Percentiles rank a stretch among this genome's conserved stretches.
phyloP scores from a whole-genome alignment of 2,888 invertebrate genomes.

The Parelbella ahira region DNA sequence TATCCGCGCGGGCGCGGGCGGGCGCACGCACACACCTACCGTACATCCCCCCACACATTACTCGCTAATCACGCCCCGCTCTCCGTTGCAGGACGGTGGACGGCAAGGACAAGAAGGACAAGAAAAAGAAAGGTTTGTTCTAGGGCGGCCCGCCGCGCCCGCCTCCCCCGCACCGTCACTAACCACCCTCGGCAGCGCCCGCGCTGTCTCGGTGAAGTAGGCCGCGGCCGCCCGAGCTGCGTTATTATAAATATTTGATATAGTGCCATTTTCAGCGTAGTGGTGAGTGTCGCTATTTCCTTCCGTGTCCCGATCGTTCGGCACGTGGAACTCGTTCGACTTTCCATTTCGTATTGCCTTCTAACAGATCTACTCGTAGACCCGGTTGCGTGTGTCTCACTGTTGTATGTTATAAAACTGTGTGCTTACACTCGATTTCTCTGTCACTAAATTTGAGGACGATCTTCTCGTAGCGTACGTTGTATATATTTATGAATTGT shows the following conservation, averaged over 20 bases:
- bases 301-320: conserved; percentile 20
- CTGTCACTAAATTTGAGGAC: conserved; percentile 20
- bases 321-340: conserved; percentile 16
- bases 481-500: conserved; percentile 29
- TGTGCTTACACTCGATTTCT: conserved; percentile 24
- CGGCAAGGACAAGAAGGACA: conserved; percentile 93
- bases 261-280: conserved; percentile 35
- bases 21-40: too few species aligned
- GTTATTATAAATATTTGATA: conserved; percentile 21
- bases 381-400: conserved; percentile 25
- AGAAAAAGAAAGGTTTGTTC: conserved; percentile 95
- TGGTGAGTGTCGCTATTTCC: conserved; percentile 26
- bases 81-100: conserved; percentile 89
- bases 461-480: conserved; percentile 28
- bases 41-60: not conserved
- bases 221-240: too few species aligned
- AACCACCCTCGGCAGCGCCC: conserved; percentile 40
- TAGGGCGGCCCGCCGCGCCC: conserved; percentile 69
- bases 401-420: conserved; percentile 21
- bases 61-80: too few species aligned
- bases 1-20: too few species aligned
- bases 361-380: conserved; percentile 17
- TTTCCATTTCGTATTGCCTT: conserved; percentile 22
- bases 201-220: too few species aligned
- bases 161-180: conserved; percentile 71